phyloP scores from a whole-genome alignment of 2,888 invertebrate species.

The Drosophila putrida region DNA sequence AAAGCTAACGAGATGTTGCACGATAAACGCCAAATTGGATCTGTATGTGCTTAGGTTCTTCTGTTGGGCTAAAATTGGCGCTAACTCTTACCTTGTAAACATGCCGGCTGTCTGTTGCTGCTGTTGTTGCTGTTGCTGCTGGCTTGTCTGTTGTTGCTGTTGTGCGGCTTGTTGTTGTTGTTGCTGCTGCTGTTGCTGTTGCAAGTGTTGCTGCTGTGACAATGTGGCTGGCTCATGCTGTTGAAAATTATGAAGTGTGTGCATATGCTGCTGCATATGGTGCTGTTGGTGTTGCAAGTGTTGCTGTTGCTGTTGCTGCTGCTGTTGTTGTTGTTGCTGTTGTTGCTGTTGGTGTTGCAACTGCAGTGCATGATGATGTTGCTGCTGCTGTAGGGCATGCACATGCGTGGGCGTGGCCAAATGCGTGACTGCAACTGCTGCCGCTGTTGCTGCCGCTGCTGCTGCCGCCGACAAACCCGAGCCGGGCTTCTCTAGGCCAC shows the following conservation, averaged over 20 bases:
- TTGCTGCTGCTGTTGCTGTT: slow-evolving; percentile 69
- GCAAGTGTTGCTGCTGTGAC: slow-evolving; percentile 71
- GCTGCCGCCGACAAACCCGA: slow-evolving; percentile 56
- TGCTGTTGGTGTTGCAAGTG: slow-evolving; percentile 72
- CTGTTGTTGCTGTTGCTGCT: slow-evolving; percentile 63
- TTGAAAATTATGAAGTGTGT: slow-evolving; percentile 75
- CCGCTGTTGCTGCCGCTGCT: slow-evolving; percentile 47
- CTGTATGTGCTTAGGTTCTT: slow-evolving; percentile 22
- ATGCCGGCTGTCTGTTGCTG: slow-evolving; percentile 73
- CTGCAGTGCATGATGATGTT: slow-evolving; percentile 61
- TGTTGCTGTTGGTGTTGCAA: slow-evolving; percentile 62
- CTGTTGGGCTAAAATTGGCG: slow-evolving; percentile 56
- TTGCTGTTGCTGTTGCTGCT: slow-evolving; percentile 66
- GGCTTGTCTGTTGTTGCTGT: slow-evolving; percentile 51
- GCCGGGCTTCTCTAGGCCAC: slow-evolving; percentile 68
- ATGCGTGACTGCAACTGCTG: slow-evolving; percentile 61
- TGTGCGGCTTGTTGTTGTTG: slow-evolving; percentile 63
- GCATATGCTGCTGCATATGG: slow-evolving; percentile 66
- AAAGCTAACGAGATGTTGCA: slow-evolving; percentile 47
- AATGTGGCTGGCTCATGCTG: slow-evolving; percentile 63
- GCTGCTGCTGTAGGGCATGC: slow-evolving; percentile 60
- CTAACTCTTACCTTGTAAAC: slow-evolving; percentile 78
- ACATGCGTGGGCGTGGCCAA: slow-evolving; percentile 61
- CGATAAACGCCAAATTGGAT: slow-evolving; percentile 45
- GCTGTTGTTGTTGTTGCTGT: slow-evolving; percentile 51